A percentile compares a stretch with the other conserved stretches of the same genome.
Evolutionary conservation across 2,888 invertebrate genomes (phyloP).

Genomic region (Macaria liturata): DNA sequence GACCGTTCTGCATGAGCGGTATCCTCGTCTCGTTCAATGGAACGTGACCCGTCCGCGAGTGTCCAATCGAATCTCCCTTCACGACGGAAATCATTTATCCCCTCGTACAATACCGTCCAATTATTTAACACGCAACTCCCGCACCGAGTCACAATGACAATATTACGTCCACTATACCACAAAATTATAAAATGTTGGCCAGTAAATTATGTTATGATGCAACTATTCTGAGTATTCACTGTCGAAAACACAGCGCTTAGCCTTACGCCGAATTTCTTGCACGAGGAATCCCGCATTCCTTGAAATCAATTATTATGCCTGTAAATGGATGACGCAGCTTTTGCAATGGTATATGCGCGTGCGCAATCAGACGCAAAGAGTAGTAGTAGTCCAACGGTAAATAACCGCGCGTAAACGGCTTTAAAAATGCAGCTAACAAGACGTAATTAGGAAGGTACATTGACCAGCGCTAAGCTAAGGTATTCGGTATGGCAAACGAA

Average conservation of each 20-base stretch:
- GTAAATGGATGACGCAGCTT: slow-evolving; percentile 28
- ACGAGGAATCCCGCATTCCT: slow-evolving; percentile 37
- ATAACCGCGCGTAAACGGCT: slow-evolving; percentile 34
- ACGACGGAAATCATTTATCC: slow-evolving; percentile 54
- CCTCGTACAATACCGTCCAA: slow-evolving; percentile 42
- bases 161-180: slow-evolving; percentile 12
- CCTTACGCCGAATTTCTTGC: slow-evolving; percentile 42
- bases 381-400: slow-evolving; percentile 30
- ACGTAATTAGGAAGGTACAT: slow-evolving; percentile 43
- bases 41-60: slow-evolving; percentile 68
- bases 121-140: slow-evolving; percentile 35
- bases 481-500: slow-evolving; percentile 59
- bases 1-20: slow-evolving; percentile 65
- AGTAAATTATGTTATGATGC: no score
- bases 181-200: no score
- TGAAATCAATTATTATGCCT: slow-evolving; percentile 33
- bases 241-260: slow-evolving; percentile 25
- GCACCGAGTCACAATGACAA: slow-evolving; percentile 26
- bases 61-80: slow-evolving; percentile 58
- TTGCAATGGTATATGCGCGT: slow-evolving; percentile 14
- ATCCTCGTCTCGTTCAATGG: slow-evolving; percentile 67
- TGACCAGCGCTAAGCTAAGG: slow-evolving; percentile 38
- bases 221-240: slow-evolving; percentile 6
- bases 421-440: slow-evolving; percentile 39
- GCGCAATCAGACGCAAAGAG: slow-evolving; percentile 19